phyloP scores from a whole-genome alignment of 2,797 vertebrate species.

The Hippoglossus hippoglossus region DNA sequence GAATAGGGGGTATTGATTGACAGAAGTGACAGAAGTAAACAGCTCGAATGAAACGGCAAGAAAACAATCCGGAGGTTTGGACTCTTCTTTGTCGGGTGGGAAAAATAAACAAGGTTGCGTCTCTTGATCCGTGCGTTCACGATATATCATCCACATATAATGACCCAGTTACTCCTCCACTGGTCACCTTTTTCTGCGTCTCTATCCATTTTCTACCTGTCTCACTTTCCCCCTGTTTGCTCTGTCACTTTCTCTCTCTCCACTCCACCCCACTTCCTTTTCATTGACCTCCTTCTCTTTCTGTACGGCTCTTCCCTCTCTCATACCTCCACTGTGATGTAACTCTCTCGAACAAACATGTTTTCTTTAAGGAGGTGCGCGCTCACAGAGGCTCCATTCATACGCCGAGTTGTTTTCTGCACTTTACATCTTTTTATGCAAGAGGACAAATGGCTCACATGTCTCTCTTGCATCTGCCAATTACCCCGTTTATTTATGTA shows the following conservation, averaged over 20 bases:
- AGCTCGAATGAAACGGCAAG: background rate
- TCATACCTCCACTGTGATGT: constrained; percentile 64
- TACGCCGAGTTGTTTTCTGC: constrained; percentile 53
- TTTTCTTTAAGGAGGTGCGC: constrained; percentile 64
- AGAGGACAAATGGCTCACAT: constrained; percentile 48
- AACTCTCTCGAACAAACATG: constrained; percentile 71
- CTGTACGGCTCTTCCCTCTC: constrained; percentile 16
- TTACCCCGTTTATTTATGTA: constrained; percentile 65
- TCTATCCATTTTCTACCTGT: constrained; percentile 6
- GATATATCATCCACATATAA: background rate
- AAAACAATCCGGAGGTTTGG: background rate
- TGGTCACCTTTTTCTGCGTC: constrained; percentile 18
- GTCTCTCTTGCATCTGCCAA: constrained; percentile 43
- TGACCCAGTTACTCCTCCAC: constrained; percentile 10
- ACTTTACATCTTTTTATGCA: constrained; percentile 51
- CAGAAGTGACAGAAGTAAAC: constrained; percentile 5
- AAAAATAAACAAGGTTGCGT: constrained; percentile 5
- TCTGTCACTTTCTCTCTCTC: constrained; percentile 26
- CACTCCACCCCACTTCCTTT: background rate
- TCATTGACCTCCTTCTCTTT: constrained; percentile 31
- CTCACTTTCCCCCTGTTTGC: constrained; percentile 17
- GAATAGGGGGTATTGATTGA: constrained; percentile 22
- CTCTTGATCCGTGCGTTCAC: constrained; percentile 7
- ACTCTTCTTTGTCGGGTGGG: background rate
- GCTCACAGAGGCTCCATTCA: constrained; percentile 75